These are phyloP conservation scores for Indri indri DNA, from an alignment of 2,113 vertebrate genomes.

Conservation along the genomic window DNA sequence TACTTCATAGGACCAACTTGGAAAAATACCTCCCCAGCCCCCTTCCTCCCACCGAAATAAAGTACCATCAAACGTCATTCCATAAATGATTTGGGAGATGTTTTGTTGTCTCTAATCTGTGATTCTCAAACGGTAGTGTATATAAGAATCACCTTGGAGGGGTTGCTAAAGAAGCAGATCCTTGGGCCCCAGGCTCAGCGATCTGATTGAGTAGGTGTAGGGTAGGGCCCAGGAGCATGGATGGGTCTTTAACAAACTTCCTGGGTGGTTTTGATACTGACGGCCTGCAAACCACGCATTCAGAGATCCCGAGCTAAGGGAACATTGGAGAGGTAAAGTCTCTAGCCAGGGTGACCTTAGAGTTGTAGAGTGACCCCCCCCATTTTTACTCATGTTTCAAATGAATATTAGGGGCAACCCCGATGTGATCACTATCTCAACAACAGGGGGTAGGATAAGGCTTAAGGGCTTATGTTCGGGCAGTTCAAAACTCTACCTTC, in stretches of 20 bases:
- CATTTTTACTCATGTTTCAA: not conserved
- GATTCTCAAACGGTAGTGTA: not conserved
- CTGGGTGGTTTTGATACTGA: not conserved
- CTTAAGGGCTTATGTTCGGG: not conserved
- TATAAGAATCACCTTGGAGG: not conserved
- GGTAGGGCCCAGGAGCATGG: not conserved
- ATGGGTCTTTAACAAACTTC: not conserved
- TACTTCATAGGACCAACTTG: not conserved
- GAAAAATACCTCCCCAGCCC: not conserved
- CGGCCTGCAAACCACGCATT: not conserved
- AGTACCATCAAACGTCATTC: not conserved
- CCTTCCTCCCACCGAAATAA: not conserved
- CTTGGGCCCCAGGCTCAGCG: not conserved
- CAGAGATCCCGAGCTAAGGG: not conserved
- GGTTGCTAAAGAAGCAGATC: not conserved
- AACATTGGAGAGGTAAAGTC: not conserved
- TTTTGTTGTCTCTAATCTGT: not conserved
- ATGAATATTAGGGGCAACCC: not conserved
- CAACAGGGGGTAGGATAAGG: not conserved
- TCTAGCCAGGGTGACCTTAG: not conserved
- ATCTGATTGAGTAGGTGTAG: not conserved
- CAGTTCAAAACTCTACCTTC: not conserved
- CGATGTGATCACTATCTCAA: not conserved
- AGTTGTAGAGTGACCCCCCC: rapidly evolving
- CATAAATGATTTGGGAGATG: not conserved